These are phyloP conservation scores for Ceraclea dissimilis DNA, from an alignment of 2,888 invertebrate species.

Conservation along the genomic window DNA sequence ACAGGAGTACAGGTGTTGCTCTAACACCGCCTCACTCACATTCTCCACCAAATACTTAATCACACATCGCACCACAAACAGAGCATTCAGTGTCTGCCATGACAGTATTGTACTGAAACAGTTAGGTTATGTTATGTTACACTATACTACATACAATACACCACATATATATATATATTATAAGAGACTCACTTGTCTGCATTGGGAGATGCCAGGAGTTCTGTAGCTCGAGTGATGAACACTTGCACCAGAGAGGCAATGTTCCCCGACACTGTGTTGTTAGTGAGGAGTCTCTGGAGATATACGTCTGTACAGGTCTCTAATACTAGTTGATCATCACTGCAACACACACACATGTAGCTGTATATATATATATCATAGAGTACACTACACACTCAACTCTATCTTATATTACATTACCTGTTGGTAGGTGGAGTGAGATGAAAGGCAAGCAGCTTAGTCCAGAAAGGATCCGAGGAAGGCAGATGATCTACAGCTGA, in stretches of 20 bases:
- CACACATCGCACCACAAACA: conserved; percentile 81
- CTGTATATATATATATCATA: background rate
- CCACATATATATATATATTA: too few species aligned
- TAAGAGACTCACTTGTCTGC: conserved; percentile 70
- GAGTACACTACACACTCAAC: background rate
- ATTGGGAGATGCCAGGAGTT: conserved; percentile 76
- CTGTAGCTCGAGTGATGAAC: conserved; percentile 73
- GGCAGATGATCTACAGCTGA: conserved; percentile 73
- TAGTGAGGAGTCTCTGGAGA: conserved; percentile 69
- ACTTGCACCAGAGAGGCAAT: conserved; percentile 80
- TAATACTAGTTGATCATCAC: conserved; percentile 71
- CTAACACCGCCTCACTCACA: conserved; percentile 79
- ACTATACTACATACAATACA: too few species aligned
- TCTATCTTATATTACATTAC: conserved; percentile 34
- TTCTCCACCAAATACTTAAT: conserved; percentile 87
- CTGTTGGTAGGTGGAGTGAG: conserved; percentile 71
- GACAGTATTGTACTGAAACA: conserved; percentile 55
- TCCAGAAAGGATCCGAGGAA: conserved; percentile 90
- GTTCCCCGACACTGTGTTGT: conserved; percentile 86
- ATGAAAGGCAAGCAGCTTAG: conserved; percentile 84
- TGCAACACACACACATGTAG: conserved; percentile 34
- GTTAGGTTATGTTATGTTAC: too few species aligned
- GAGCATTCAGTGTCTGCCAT: conserved; percentile 91
- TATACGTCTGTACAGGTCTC: conserved; percentile 72
- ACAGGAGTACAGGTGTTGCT: conserved; percentile 68